Base-by-base conservation (phyloP, 2,888 invertebrate species). In the Coremacera marginata region DNA sequence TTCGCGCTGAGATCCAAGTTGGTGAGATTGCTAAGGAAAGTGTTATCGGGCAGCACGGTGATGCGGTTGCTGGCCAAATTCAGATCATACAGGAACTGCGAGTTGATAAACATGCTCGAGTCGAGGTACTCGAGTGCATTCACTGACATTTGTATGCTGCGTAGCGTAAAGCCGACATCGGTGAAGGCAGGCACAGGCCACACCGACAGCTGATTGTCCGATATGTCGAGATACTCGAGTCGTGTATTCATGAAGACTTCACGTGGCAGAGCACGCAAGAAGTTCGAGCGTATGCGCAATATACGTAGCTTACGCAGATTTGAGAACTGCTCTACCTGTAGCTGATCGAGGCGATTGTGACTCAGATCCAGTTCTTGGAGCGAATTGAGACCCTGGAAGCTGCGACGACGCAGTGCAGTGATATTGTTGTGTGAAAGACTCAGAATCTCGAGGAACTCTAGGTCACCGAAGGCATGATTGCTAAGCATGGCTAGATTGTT, bases 91-190 rank as follows among this genome's bases (percentile, higher is more conserved):
- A 97, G 90, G 87, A 94, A 94, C 73, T 95, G 94, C 44, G 94
- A 95, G 84, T 94, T 94, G 60, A 95, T 93, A 86, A 96, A 96
- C 90, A 96, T 95, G 79, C 95, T 95, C 82, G 95, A 94, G 88
- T 97, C 96, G 82, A 97, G 91, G 87, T 95, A 96, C 87, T 96
- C 96, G 80, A 97, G 91, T 81, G 92, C 93, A 88, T 97, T 97
- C 81, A 93, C 91, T 0, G 94, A 93, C 86, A 97, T 91, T 85
- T 95, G 94, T 77, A 97, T 91, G 86, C 93, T 93, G 71, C 95
- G 91, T 78, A 96, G 89, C 0, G 95, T 95, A 83, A 94, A 93
- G 5, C 95, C 95, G 27, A 96, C 93, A 87, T 95, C 95, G 0
- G 94, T 92, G 78, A 96, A 91, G 25, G 95, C 94, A 31, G 93